Base-by-base conservation (phyloP, 2,888 invertebrate species). In the Hedychridium roseum region DNA sequence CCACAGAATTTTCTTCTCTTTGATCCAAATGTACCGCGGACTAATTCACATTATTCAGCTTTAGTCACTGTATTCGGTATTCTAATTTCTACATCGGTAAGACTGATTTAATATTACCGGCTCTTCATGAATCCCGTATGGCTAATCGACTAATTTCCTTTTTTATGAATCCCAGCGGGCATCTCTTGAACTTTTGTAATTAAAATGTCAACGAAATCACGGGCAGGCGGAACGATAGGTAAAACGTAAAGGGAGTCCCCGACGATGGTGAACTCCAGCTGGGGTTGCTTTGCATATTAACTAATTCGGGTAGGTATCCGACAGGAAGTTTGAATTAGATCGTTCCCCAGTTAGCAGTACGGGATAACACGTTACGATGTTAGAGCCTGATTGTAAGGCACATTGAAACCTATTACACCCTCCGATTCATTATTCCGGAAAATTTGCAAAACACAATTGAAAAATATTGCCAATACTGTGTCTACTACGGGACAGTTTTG, bases 241-340 rank as follows among this genome's bases (percentile, higher is more conserved):
- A 9, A 23, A 23, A 23, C 23, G 23, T 23, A 4, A 23, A 23
- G 4, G 5, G 23, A 4, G 23, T 23, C 23, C 23, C 4, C n/a
- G n/a, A n/a, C n/a, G n/a, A n/a, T 11, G 27, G 27, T 2, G 27
- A 27, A 35, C 11, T 20, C 45, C 38, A 32, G 43, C 46, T 30
- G 28, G 26, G 52, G 31, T 60, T 60, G 58, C 50, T 61, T 61
- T 61, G 56, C 61, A 61, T 61, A 61, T 61, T 61, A 61, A 61
- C 61, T 61, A 61, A 61, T 61, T 61, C 49, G 42, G 38, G 50
- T n/a, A n/a, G n/a, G n/a, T 55, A 49, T 61, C 56, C 49, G 50
- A 38, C 34, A 36, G 50, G 47, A 61, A 61, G 60, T 61, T 61
- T 51, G 61, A 53, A 61, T 61, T 61, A 61, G 61, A 61, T 56